Evolutionary conservation across 2,888 invertebrate genomes (phyloP).

Genomic region (Pterostichus niger): DNA sequence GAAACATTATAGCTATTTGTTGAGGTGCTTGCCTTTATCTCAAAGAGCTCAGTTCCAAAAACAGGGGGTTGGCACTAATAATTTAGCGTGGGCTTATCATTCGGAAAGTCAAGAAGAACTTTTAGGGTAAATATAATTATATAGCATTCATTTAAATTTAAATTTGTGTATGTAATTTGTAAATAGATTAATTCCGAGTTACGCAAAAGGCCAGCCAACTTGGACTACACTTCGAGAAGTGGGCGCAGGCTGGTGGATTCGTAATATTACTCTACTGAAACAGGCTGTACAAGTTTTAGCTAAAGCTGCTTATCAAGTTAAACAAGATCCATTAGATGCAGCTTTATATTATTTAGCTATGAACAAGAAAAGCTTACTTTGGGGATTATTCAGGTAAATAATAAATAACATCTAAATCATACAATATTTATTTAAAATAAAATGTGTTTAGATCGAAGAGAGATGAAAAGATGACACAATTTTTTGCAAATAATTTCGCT

Average conservation of each 20-base stretch:
- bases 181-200: constrained; percentile 89
- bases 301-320: constrained; percentile 93
- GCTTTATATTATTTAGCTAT: constrained; percentile 98
- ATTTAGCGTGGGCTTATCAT: constrained; percentile 99
- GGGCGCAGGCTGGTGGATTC: constrained; percentile 97
- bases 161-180: background rate
- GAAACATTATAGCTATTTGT: constrained; percentile 97
- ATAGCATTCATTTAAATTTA: background rate
- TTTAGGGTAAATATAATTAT: constrained; percentile 75
- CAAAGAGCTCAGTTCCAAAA: constrained; percentile 93
- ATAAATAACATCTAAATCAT: background rate
- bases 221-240: constrained; percentile 96
- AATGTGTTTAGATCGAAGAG: constrained; percentile 83
- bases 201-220: constrained; percentile 89
- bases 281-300: constrained; percentile 95
- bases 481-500: constrained; percentile 96
- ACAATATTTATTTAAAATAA: too few species aligned
- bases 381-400: constrained; percentile 88
- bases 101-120: constrained; percentile 98
- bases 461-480: constrained; percentile 95
- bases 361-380: constrained; percentile 97
- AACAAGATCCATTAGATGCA: constrained; percentile 98
- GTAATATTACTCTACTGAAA: constrained; percentile 89
- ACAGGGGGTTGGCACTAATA: constrained; percentile 92
- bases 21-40: constrained; percentile 93